A percentile compares a stretch with the other conserved stretches of the same genome.
These are phyloP conservation scores for Semaprochilodus insignis DNA, from an alignment of 2,797 vertebrate genomes.

Conservation along the genomic window DNA sequence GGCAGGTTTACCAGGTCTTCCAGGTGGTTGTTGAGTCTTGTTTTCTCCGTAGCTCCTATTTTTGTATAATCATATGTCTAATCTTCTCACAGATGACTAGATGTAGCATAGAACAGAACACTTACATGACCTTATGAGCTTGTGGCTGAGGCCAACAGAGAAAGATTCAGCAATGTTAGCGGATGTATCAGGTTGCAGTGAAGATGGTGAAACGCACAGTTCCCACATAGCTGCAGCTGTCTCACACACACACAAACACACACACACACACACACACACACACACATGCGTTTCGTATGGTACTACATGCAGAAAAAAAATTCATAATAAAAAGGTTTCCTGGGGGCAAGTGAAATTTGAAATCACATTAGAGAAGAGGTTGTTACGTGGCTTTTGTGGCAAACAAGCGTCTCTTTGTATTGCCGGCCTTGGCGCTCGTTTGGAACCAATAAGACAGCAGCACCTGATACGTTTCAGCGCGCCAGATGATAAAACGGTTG, in stretches of 20 bases:
- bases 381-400: slow-evolving; percentile 31
- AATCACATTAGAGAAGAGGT: slow-evolving; percentile 43
- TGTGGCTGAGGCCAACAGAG: background rate
- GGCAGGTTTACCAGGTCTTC: too few relatives aligned
- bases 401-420: slow-evolving; percentile 53
- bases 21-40: too few relatives aligned
- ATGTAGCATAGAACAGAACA: background rate
- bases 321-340: slow-evolving; percentile 29
- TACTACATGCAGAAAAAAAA: slow-evolving; percentile 24
- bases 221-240: slow-evolving; percentile 59
- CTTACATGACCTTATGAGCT: slow-evolving; percentile 20
- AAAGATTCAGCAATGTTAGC: slow-evolving; percentile 35
- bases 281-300: slow-evolving; percentile 41
- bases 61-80: too few relatives aligned
- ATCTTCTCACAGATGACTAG: background rate
- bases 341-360: slow-evolving; percentile 50
- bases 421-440: slow-evolving; percentile 23
- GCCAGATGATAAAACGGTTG: slow-evolving; percentile 30
- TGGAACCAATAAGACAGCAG: slow-evolving; percentile 20
- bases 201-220: slow-evolving; percentile 27
- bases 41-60: too few relatives aligned
- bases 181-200: slow-evolving; percentile 48
- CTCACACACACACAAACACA: slow-evolving; percentile 25
- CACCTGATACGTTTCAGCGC: slow-evolving; percentile 44
- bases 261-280: slow-evolving; percentile 32